Conservation (phyloP, 2,113 vertebrate species). For the Tetrax tetrax region DNA sequence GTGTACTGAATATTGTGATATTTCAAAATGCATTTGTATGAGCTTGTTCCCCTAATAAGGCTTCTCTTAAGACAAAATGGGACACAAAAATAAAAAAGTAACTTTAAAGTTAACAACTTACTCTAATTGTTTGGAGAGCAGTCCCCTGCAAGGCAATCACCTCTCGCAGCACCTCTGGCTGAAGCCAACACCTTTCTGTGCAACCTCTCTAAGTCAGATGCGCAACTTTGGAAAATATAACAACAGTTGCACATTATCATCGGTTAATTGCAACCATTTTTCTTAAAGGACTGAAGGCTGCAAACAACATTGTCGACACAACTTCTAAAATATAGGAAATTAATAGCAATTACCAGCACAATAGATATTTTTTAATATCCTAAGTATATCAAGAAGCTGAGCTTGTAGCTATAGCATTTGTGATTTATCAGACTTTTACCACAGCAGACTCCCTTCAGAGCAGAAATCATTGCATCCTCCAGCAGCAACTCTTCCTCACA, state of each 20-base stretch:
- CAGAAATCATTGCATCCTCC: background rate
- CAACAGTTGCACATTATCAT: background rate
- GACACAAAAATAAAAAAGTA: background rate
- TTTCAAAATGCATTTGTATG: background rate
- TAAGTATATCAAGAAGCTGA: conserved; percentile 8
- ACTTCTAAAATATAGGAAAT: background rate
- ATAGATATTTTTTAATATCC: conserved; percentile 42
- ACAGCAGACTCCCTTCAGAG: background rate
- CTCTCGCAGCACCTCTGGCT: background rate
- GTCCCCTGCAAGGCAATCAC: background rate
- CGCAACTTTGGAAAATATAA: background rate
- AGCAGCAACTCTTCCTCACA: background rate
- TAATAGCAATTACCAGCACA: conserved; percentile 12
- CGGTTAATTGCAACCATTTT: conserved; percentile 5
- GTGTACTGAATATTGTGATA: background rate
- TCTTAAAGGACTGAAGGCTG: conserved; percentile 29
- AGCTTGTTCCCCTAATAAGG: background rate
- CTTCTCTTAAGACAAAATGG: background rate
- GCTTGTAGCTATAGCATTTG: background rate
- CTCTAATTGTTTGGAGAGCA: background rate
- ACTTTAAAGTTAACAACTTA: background rate
- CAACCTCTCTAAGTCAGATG: background rate
- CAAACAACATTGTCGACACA: conserved; percentile 28
- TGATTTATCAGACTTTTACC: conserved; percentile 15
- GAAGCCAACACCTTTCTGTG: background rate